Conservation (phyloP, 2,797 vertebrate genomes). For the Trichosurus vulpecula region DNA sequence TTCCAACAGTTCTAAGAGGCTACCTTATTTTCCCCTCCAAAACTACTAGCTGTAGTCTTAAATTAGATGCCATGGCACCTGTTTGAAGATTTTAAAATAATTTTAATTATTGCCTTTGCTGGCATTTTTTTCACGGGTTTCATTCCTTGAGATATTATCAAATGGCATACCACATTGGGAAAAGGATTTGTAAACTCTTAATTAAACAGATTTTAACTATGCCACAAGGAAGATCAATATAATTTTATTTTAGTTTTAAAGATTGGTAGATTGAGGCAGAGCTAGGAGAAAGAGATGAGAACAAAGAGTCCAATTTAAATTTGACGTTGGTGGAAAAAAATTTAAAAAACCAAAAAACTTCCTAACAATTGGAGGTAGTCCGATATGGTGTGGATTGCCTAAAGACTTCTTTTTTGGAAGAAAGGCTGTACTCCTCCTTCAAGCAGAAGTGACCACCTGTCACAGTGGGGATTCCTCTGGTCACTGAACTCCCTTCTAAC, state of each 20-base stretch:
- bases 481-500: not conserved
- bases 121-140: not conserved
- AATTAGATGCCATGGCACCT: not conserved
- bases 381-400: not conserved
- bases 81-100: not conserved
- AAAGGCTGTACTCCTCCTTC: not conserved
- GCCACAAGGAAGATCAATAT: not conserved
- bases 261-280: not conserved
- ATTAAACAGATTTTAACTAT: not conserved
- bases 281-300: not conserved
- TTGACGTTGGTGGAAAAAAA: not conserved
- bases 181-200: not conserved
- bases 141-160: not conserved
- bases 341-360: not conserved
- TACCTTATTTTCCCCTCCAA: not conserved
- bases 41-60: not conserved
- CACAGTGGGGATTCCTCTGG: not conserved
- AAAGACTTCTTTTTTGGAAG: not conserved
- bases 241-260: not conserved
- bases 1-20: not conserved
- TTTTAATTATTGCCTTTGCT: not conserved
- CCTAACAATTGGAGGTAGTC: not conserved
- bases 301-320: not conserved
- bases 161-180: not conserved
- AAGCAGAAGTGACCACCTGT: not conserved